A percentile compares a stretch with the other conserved stretches of the same genome.
phyloP scores from a whole-genome alignment of 1,140 invertebrate species.

The Metopolophium dirhodum region DNA sequence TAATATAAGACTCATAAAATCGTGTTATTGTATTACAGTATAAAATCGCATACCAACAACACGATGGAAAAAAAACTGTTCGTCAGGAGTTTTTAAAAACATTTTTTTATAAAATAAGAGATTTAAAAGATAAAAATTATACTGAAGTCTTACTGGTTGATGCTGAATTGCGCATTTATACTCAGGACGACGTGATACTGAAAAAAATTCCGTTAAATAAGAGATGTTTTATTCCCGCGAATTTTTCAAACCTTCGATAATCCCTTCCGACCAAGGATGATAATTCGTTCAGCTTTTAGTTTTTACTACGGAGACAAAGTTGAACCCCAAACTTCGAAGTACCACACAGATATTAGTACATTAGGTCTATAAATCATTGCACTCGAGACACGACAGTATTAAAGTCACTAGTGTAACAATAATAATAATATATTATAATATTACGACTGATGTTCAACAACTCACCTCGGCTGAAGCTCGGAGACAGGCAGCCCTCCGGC shows the following conservation, averaged over 20 bases:
- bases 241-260: neutral
- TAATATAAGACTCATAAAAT: neutral
- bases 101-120: neutral
- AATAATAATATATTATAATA: too few species aligned
- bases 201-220: neutral
- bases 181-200: neutral
- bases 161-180: neutral
- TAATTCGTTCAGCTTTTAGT: too few species aligned
- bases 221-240: neutral
- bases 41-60: neutral
- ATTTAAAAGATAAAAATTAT: neutral
- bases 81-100: neutral
- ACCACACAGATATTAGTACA: too few species aligned
- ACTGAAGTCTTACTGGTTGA: neutral
- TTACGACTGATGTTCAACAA: neutral
- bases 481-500: conserved; percentile 61
- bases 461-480: conserved; percentile 62
- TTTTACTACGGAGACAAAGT: too few species aligned
- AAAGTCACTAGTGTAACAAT: neutral
- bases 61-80: neutral
- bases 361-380: too few species aligned
- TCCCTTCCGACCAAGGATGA: too few species aligned
- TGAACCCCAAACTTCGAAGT: too few species aligned
- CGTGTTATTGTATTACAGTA: too few species aligned
- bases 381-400: neutral